Percentiles rank a stretch among this genome's conserved stretches.
Evolutionary conservation across 1,140 invertebrate species (phyloP).

Genomic region (Campodea augens): DNA sequence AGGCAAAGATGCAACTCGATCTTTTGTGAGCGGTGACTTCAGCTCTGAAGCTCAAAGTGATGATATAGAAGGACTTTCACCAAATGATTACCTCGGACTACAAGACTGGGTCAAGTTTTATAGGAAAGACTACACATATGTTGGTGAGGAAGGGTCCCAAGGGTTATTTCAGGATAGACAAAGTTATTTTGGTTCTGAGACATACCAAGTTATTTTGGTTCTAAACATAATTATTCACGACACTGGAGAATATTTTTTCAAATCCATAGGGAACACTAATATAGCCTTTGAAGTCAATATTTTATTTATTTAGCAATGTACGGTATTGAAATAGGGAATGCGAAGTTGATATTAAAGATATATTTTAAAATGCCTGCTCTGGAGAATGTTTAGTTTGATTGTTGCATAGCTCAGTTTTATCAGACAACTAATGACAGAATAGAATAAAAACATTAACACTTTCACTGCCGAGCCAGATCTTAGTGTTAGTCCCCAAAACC

Average conservation of each 20-base stretch:
- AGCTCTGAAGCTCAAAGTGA: slow-evolving; percentile 50
- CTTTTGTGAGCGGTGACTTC: slow-evolving; percentile 84
- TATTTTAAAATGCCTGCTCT: no score
- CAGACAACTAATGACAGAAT: no score
- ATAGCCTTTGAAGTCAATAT: slow-evolving; percentile 8
- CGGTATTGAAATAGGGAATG: background rate
- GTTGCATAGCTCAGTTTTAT: no score
- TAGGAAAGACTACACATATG: slow-evolving; percentile 47
- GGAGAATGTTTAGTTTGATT: no score
- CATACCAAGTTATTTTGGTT: slow-evolving; percentile 6
- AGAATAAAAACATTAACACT: no score
- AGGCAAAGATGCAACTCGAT: slow-evolving; percentile 72
- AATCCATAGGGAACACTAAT: slow-evolving; percentile 8
- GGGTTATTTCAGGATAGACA: background rate
- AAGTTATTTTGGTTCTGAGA: slow-evolving; percentile 4
- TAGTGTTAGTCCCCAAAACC: no score
- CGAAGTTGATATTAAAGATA: no score
- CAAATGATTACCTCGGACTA: slow-evolving; percentile 45
- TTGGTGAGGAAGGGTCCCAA: slow-evolving; percentile 32
- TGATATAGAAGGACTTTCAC: slow-evolving; percentile 47
- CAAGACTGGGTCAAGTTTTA: slow-evolving; percentile 70
- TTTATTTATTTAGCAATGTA: slow-evolving; percentile 2
- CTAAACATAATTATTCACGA: background rate
- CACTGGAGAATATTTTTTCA: slow-evolving; percentile 6
- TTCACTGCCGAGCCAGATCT: no score